Evolutionary conservation across 2,113 vertebrate genomes (phyloP).

Genomic region (Numida meleagris): DNA sequence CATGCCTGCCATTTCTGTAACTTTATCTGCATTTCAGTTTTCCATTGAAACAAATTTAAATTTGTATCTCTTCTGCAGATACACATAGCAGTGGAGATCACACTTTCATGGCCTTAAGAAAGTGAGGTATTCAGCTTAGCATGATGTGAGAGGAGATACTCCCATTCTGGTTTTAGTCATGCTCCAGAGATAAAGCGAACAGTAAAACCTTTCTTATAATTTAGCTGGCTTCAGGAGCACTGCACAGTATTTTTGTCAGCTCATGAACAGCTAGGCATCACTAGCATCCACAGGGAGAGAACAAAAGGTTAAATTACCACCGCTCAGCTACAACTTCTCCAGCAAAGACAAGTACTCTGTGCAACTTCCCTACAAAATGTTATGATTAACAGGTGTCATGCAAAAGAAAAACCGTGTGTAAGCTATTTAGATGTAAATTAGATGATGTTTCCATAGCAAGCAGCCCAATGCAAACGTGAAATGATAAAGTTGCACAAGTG

Average conservation of each 20-base stretch:
- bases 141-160: background rate
- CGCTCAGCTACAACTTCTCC: conserved; percentile 22
- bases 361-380: conserved; percentile 15
- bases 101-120: conserved; percentile 49
- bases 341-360: background rate
- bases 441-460: conserved; percentile 39
- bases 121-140: conserved; percentile 1
- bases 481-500: background rate
- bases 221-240: conserved; percentile 28
- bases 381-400: conserved; percentile 57
- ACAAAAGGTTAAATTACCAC: conserved; percentile 47
- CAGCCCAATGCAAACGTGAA: background rate
- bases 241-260: background rate
- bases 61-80: background rate
- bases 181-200: background rate
- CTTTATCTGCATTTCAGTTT: background rate
- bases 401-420: background rate
- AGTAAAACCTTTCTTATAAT: background rate
- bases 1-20: background rate
- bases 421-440: conserved; percentile 48
- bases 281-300: background rate
- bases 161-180: background rate
- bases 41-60: conserved; percentile 26
- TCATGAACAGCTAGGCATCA: background rate
- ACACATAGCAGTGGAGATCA: background rate